Evolutionary conservation across 1,140 invertebrate genomes (phyloP), one percentile per base, ranked within the genome.

Genomic region (Zaprionus tsacasi): DNA sequence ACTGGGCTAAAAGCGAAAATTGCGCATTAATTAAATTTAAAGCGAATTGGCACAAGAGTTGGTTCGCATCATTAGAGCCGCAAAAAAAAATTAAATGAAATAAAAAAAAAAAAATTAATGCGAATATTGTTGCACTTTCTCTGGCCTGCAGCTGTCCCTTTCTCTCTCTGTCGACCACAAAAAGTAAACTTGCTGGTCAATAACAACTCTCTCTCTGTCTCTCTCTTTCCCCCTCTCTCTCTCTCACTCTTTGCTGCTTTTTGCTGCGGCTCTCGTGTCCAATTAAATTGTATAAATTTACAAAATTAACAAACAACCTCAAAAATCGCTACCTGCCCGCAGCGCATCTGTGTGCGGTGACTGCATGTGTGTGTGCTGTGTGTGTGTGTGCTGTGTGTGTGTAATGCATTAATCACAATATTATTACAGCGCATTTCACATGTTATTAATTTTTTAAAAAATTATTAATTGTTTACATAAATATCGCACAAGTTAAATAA

Each of bases 221-320:
- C 27, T 56, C 64, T 70, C 21, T 21, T 21, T 21, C 2, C 2
- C 2, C 21, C 64, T 70, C 43, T 36, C 35, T 30, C 27, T 30
- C 6, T 30, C 3, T 4, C 27, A 0, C 27, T 56, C 59, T 75
- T 21, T 36, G 43, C 35, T 45, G 40, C n/a, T 52, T 70, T 43
- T 72, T 58, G 45, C 45, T 70, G 72, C 50, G 70, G 80, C 80
- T 77, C 80, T 76, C 68, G 73, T 74, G 70, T 80, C 67, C 83
- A 88, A 87, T 87, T 87, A 83, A 87, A 87, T 87, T 87, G 80
- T 83, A 87, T 88, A 78, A 88, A 83, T 80, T 87, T 88, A 78
- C 80, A 88, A 88, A 88, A 82, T 87, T 79, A 82, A 87, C 76
- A 82, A 88, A 78, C 72, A 73, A 71, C 48, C 73, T 73, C 69